phyloP scores from a whole-genome alignment of 1,140 invertebrate genomes.

The Polyergus mexicanus region DNA sequence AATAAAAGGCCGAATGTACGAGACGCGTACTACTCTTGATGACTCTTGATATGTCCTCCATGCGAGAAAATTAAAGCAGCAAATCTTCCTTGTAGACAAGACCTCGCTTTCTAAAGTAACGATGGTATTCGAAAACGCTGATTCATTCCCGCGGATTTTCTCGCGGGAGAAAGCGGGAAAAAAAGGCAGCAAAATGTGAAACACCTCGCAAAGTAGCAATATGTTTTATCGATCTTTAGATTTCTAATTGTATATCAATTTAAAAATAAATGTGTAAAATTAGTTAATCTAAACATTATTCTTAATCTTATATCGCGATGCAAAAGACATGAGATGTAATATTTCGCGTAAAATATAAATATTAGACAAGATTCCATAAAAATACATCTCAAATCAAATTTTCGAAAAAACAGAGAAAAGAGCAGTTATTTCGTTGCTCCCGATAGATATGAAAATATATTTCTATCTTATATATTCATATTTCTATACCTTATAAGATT shows the following conservation, averaged over 20 bases:
- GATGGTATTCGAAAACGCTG: conserved; percentile 11
- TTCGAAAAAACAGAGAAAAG: not conserved
- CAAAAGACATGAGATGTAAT: not conserved
- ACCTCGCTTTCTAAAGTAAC: conserved; percentile 31
- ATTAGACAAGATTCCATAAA: not conserved
- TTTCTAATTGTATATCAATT: not conserved
- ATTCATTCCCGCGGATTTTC: conserved; percentile 26
- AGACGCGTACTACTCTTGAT: not conserved
- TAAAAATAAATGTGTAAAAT: not conserved
- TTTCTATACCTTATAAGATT: not conserved
- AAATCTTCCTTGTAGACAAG: not conserved
- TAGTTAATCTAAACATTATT: not conserved
- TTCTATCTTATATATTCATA: not conserved
- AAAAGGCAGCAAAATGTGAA: not conserved
- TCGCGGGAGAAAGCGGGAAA: not conserved
- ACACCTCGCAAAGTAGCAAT: not conserved
- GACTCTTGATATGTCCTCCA: not conserved
- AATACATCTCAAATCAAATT: not conserved
- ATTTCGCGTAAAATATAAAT: not conserved
- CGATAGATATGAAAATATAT: conserved; percentile 20
- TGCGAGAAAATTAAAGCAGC: not conserved
- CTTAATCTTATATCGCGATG: not conserved
- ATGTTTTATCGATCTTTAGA: conserved; percentile 1
- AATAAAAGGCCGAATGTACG: not conserved
- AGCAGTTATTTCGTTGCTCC: not conserved